phyloP scores from a whole-genome alignment of 2,797 vertebrate species.

The Cottoperca gobio region DNA sequence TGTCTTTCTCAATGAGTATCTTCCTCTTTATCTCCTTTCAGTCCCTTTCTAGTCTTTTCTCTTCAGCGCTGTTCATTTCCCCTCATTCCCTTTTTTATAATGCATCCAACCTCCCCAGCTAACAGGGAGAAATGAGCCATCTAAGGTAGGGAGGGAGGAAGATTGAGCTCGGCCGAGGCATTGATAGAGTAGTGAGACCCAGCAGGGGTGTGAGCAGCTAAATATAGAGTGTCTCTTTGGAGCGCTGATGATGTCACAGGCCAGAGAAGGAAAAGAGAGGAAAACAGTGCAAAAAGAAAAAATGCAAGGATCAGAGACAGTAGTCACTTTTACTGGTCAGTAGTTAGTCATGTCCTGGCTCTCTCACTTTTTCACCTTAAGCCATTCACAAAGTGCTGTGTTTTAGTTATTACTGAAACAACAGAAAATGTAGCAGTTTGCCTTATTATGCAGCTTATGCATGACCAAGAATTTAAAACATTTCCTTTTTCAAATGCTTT shows the following conservation, averaged over 20 bases:
- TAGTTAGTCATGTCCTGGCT: slow-evolving; percentile 11
- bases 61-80: slow-evolving; percentile 29
- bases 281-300: slow-evolving; percentile 50
- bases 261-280: slow-evolving; percentile 61
- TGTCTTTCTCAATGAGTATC: slow-evolving; percentile 62
- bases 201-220: slow-evolving; percentile 81
- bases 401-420: slow-evolving; percentile 16
- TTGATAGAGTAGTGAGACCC: slow-evolving; percentile 83
- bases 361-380: slow-evolving; percentile 26
- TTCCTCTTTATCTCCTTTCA: slow-evolving; percentile 61
- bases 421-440: not conserved
- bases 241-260: slow-evolving; percentile 85
- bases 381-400: slow-evolving; percentile 4
- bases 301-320: slow-evolving; percentile 59
- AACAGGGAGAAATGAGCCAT: slow-evolving; percentile 66
- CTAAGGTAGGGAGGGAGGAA: slow-evolving; percentile 56
- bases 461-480: not conserved
- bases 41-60: slow-evolving; percentile 43
- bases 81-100: slow-evolving; percentile 27
- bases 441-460: not conserved
- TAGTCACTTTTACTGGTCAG: slow-evolving; percentile 46
- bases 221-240: slow-evolving; percentile 85
- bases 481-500: slow-evolving; percentile 26
- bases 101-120: slow-evolving; percentile 40
- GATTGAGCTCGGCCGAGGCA: slow-evolving; percentile 70